Evolutionary conservation across 2,888 invertebrate species (phyloP), one percentile per base, ranked within the genome.

Genomic region (Creontiades dilutus): DNA sequence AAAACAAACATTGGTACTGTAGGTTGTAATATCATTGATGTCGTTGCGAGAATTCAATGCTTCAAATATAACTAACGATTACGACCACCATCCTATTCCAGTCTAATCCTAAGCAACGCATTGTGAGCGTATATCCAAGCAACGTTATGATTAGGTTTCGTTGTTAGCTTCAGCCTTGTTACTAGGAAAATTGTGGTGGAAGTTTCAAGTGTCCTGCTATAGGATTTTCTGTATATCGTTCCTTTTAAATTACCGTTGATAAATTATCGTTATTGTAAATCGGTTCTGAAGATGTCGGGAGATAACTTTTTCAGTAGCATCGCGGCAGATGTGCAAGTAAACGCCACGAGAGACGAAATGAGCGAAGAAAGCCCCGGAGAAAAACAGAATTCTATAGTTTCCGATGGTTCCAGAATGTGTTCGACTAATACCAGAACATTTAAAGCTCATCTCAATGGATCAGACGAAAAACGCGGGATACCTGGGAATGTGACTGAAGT

Each of bases 221-320:
- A 68, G 68, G 9, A 23, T 68, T 68, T 68, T 23, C n/a, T 12
- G 11, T 11, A 7, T 68, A 23, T 19, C 68, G 68, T 68, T 68
- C 23, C 23, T 27, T 68, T 68, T 12, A 68, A 68, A 68, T 68
- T 68, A 68, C 23, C 68, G 68, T 68, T 68, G 19, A 68, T 9
- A 68, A 68, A 68, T 68, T 68, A 23, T 23, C n/a, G 68, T 68
- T 23, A 11, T 68, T 16, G 4, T 61, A 61, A 19, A 23, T 68
- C 12, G 52, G 3, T 3, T 52, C 23, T 68, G 13, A 11, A 23
- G 7, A 68, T 68, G 68, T 23, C 68, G 68, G 68, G 68, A 19
- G 68, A 68, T 23, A 23, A 23, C 23, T 2, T 19, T 68, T 4
- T 23, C 23, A 27, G 23, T 23, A 23, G 13, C 12, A 19, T 9